phyloP scores from a whole-genome alignment of 2,113 vertebrate genomes.

The Elgaria multicarinata region DNA sequence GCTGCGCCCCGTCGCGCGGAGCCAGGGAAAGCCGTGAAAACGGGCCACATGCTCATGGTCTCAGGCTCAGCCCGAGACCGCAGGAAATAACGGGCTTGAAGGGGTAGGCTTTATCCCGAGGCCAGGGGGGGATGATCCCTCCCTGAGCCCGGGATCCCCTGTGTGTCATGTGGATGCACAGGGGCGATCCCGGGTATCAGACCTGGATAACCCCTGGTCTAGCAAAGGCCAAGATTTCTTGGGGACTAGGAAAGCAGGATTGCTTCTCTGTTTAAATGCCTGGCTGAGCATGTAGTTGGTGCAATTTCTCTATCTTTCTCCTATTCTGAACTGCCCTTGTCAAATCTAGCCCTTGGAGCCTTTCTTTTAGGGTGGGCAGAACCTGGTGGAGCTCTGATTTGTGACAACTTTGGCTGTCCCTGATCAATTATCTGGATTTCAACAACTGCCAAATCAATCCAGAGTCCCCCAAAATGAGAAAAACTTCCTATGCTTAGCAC shows the following conservation, averaged over 20 bases:
- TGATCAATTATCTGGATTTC: not conserved
- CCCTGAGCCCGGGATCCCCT: too few relatives aligned
- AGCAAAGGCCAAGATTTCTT: too few relatives aligned
- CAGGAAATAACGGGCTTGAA: too few relatives aligned
- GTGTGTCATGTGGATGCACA: too few relatives aligned
- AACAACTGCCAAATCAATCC: not conserved
- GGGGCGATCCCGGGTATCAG: too few relatives aligned
- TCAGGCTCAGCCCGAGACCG: too few relatives aligned
- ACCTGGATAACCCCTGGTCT: too few relatives aligned
- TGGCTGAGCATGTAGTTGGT: not conserved
- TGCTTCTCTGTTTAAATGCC: not conserved
- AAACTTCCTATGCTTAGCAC: not conserved
- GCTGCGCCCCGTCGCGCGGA: too few relatives aligned
- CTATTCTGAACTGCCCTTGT: not conserved
- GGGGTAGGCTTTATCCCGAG: too few relatives aligned
- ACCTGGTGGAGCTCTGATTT: not conserved
- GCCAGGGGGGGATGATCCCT: too few relatives aligned
- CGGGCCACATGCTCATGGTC: too few relatives aligned
- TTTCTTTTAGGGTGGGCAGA: not conserved
- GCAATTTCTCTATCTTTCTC: not conserved
- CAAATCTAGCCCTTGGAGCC: not conserved
- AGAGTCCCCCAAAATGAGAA: not conserved
- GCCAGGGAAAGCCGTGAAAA: too few relatives aligned
- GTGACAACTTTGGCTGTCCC: not conserved
- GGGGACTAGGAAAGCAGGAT: not conserved